Evolutionary conservation across 2,797 vertebrate species (phyloP).

Genomic region (Corythornis leucogaster): DNA sequence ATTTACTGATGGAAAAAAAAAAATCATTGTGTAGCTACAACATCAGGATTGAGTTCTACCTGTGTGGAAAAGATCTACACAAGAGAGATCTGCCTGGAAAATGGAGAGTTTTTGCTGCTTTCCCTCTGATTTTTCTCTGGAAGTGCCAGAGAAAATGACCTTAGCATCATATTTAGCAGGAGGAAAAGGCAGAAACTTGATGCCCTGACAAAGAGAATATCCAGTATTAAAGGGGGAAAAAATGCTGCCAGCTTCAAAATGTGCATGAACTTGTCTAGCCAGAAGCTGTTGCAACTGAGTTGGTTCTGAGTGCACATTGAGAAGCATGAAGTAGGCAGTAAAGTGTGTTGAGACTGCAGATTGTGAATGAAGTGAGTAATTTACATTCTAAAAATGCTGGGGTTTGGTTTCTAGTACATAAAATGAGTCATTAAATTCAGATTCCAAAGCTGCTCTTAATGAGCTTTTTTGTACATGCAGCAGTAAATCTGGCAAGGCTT

Average conservation of each 20-base stretch:
- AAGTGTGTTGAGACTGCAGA: background rate
- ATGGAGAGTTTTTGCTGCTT: background rate
- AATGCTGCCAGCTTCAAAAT: background rate
- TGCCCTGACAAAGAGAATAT: background rate
- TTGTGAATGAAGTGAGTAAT: background rate
- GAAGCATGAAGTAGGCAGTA: background rate
- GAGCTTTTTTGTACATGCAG: background rate
- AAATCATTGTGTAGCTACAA: background rate
- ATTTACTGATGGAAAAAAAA: background rate
- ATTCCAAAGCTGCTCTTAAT: background rate
- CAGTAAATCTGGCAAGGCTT: background rate
- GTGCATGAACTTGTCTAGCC: background rate
- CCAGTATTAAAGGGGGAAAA: background rate
- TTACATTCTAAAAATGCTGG: background rate
- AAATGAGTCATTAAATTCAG: background rate
- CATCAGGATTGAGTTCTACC: background rate
- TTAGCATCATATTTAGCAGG: background rate
- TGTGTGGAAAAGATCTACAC: background rate
- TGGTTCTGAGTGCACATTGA: background rate
- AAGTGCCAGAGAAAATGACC: background rate
- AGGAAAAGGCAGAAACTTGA: background rate
- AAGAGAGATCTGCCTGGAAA: background rate
- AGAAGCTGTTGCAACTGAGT: slow-evolving; percentile 1
- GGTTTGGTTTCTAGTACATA: background rate
- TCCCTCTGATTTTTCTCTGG: background rate